phyloP scores from a whole-genome alignment of 2,888 invertebrate species.

The Pimpla rufipes region DNA sequence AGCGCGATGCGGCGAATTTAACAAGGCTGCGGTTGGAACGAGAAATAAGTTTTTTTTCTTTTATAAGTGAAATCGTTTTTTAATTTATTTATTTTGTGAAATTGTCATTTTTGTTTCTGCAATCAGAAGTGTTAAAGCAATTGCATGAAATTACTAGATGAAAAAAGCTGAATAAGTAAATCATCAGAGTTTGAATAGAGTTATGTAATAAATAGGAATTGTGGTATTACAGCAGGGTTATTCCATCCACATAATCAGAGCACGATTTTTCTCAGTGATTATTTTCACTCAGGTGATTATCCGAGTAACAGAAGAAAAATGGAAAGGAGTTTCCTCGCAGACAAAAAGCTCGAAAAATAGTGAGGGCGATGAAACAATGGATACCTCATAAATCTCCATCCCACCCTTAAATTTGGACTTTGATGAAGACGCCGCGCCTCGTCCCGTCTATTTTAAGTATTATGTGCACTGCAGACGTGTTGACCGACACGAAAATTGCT shows the following conservation, averaged over 20 bases:
- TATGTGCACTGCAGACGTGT: slow-evolving; percentile 54
- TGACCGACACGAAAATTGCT: slow-evolving; percentile 67
- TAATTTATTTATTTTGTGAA: no score
- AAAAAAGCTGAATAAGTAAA: neutral
- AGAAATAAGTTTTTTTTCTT: no score
- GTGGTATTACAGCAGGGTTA: neutral
- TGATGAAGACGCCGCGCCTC: slow-evolving; percentile 48
- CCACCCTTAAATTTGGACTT: slow-evolving; percentile 37
- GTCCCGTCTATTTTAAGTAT: slow-evolving; percentile 39
- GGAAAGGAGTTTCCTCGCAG: slow-evolving; percentile 3
- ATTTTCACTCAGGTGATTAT: neutral
- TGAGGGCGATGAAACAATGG: slow-evolving; percentile 18
- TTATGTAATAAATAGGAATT: neutral
- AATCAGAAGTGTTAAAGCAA: no score
- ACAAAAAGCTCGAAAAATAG: neutral
- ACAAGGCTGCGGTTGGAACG: no score
- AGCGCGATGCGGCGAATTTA: no score
- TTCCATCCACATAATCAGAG: neutral
- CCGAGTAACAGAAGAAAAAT: slow-evolving; percentile 7
- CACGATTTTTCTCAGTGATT: neutral
- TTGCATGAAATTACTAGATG: no score
- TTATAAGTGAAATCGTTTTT: no score
- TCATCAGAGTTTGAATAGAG: neutral
- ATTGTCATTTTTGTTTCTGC: no score
- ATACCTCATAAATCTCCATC: slow-evolving; percentile 1